Evolutionary conservation across 1,140 invertebrate species (phyloP), one percentile per base, ranked within the genome.

Genomic region (Notospermus geniculatus): DNA sequence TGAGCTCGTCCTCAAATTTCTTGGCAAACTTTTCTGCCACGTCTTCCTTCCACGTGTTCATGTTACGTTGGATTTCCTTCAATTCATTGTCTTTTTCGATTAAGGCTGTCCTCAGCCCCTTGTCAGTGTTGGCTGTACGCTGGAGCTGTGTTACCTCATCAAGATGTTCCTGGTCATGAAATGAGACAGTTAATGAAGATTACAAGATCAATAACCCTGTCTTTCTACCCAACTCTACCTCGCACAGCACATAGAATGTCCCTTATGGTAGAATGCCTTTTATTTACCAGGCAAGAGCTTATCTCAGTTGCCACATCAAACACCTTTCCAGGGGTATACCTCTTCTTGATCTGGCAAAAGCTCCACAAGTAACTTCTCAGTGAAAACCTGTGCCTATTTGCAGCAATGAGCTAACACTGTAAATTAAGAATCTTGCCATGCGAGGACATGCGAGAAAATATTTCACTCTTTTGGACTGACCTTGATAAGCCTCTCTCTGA

Each of bases 141-240:
- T 64, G 59, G 25, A 72, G 50, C 2, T 58, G 57, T 27, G 57
- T 69, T 30, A 68, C 62, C 30, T 74, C 67, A 30, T 66, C 57
- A 7, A 67, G 58, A 57, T 74, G 69, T 19, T 72, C 72, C 72
- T 74, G n/a, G n/a, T n/a, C n/a, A n/a, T n/a, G n/a, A n/a, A n/a
- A n/a, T n/a, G n/a, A n/a, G n/a, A n/a, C n/a, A n/a, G n/a, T n/a
- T n/a, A n/a, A n/a, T n/a, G n/a, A n/a, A n/a, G n/a, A n/a, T n/a
- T n/a, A n/a, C n/a, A n/a, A n/a, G n/a, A n/a, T n/a, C n/a, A n/a
- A n/a, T n/a, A n/a, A n/a, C n/a, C n/a, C n/a, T n/a, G n/a, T n/a
- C n/a, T n/a, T n/a, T n/a, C n/a, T n/a, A n/a, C n/a, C n/a, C n/a
- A n/a, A n/a, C n/a, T n/a, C n/a, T n/a, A n/a, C n/a, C n/a, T n/a